Evolutionary conservation across 2,797 vertebrate genomes (phyloP), one percentile per base, ranked within the genome.

Genomic region (Acrossocheilus wenchowensis): DNA sequence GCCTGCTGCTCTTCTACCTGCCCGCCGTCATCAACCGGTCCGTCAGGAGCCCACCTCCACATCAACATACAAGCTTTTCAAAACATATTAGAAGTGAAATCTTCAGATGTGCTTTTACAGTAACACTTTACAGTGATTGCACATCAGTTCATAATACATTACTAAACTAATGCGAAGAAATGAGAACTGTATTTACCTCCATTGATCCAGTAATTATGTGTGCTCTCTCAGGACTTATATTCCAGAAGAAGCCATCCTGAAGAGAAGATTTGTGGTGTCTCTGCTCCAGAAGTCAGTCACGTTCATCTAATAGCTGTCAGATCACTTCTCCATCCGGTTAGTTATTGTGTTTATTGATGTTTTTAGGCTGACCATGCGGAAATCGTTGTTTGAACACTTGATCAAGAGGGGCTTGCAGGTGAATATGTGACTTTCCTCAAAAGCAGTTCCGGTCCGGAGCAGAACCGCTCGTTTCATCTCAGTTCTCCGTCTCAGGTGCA

Each of bases 1-100:
- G 96, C 94, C 88, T 97, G 94, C 81, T 95, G 94, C 91, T 97
- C 95, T 19, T 93, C 88, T 82, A 97, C 95, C 90, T 95, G 93
- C 82, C 95, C 90, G 79, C 94, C 92, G 45, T 96, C 93, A 95
- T 97, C 88, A 90, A 91, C 85, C 87, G 88, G 90, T 91, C 21
- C 87, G 85, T 15, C 19, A 3, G 12, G 54, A 54, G 54, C n/a
- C 10, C 30, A 15, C 52, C 62, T 14, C 12, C 15, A 5, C 26
- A 21, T 26, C 26, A n/a, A 69, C 2, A 0, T 6, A 41, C 39
- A 36, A 36, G 34, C 34, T 36, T 41, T 41, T 41, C 5, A 41
- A 41, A 7, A 30, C 19, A n/a, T 39, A 6, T 39, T 39, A 39
- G 39, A 14, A 34, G 26, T 14, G 3, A 54, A 17, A 41, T 80